A percentile compares a stretch with the other conserved stretches of the same genome.
Conservation (phyloP, 2,113 vertebrate species). For the Lagopus muta region DNA sequence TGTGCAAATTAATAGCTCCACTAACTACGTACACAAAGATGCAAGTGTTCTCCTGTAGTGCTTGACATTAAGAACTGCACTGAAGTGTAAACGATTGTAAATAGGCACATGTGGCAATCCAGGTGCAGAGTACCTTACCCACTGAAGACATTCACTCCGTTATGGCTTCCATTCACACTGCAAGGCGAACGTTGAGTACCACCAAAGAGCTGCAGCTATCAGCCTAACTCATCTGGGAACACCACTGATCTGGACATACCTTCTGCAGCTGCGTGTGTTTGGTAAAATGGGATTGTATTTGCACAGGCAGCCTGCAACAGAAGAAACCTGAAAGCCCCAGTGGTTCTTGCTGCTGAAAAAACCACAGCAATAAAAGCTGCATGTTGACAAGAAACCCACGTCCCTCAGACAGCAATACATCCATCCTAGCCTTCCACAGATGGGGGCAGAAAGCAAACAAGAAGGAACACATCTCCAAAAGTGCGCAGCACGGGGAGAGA, state of each 20-base stretch:
- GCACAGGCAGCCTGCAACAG: background rate
- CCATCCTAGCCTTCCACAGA: background rate
- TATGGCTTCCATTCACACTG: background rate
- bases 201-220: background rate
- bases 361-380: background rate
- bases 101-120: background rate
- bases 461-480: background rate
- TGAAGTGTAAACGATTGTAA: background rate
- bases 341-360: background rate
- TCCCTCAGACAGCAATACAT: background rate
- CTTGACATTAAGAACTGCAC: background rate
- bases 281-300: background rate
- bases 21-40: background rate
- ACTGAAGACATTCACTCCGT: background rate
- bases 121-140: background rate
- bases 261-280: background rate
- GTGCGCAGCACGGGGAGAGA: accelerated
- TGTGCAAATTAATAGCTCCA: slow-evolving; percentile 26
- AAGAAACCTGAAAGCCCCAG: background rate
- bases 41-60: background rate
- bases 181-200: background rate
- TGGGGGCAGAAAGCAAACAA: background rate
- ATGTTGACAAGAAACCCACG: accelerated
- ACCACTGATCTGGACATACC: background rate
- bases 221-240: background rate